These are phyloP conservation scores for Homalodisca vitripennis DNA, from an alignment of 1,140 invertebrate species.

Conservation along the genomic window DNA sequence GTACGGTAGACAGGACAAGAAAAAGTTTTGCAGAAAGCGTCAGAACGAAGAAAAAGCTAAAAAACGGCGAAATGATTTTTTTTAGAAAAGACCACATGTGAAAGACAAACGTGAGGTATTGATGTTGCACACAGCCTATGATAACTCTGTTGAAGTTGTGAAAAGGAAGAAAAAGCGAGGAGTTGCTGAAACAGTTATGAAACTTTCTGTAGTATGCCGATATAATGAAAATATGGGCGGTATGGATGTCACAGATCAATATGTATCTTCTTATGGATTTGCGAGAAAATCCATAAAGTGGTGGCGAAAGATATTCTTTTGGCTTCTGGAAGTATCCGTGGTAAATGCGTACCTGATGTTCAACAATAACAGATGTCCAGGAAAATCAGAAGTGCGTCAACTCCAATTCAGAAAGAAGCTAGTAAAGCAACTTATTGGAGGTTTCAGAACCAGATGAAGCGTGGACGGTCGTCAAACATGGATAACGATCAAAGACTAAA, in stretches of 20 bases:
- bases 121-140: constrained; percentile 12
- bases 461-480: too few relatives aligned
- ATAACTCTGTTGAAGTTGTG: not conserved
- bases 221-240: constrained; percentile 18
- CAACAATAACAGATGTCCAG: too few relatives aligned
- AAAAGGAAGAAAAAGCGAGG: not conserved
- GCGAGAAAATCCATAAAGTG: constrained; percentile 12
- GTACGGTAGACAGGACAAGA: not conserved
- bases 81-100: not conserved
- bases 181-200: not conserved
- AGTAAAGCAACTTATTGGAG: too few relatives aligned
- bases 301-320: constrained; percentile 26
- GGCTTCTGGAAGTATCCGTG: constrained; percentile 1
- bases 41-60: not conserved
- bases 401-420: too few relatives aligned
- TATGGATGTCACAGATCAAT: not conserved
- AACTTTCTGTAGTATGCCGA: constrained; percentile 8
- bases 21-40: not conserved
- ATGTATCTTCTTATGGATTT: not conserved
- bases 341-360: constrained; percentile 14
- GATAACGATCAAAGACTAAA: too few relatives aligned
- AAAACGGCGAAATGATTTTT: not conserved
- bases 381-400: too few relatives aligned
- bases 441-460: too few relatives aligned
- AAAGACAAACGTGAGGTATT: not conserved